phyloP scores from a whole-genome alignment of 2,888 invertebrate species.

The Eristalis tenax region DNA sequence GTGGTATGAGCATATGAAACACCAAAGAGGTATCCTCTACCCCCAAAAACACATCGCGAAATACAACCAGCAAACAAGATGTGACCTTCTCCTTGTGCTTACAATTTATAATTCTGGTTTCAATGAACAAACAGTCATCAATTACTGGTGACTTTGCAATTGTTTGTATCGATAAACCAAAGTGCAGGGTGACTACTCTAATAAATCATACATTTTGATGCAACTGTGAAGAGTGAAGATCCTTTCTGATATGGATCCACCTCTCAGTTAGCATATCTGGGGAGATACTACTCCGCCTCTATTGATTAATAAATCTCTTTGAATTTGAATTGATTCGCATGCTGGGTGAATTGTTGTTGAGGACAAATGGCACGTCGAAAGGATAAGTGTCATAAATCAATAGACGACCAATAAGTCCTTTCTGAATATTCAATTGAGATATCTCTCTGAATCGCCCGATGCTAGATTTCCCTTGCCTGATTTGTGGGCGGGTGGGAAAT shows the following conservation, averaged over 20 bases:
- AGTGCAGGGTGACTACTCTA: conserved; percentile 23
- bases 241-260: conserved; percentile 9
- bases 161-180: conserved; percentile 55
- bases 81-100: neutral
- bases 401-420: conserved; percentile 80
- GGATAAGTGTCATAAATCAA: conserved; percentile 80
- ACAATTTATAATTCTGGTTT: conserved; percentile 3
- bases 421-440: conserved; percentile 70
- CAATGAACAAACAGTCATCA: conserved; percentile 30
- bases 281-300: neutral
- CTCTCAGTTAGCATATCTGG: neutral
- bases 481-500: neutral
- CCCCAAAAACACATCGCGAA: neutral
- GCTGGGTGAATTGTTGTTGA: conserved; percentile 24
- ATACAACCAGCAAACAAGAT: neutral
- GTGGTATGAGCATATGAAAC: conserved; percentile 42
- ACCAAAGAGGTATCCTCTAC: neutral
- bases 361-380: conserved; percentile 51
- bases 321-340: conserved; percentile 54
- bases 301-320: conserved; percentile 63
- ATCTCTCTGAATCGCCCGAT: conserved; percentile 20
- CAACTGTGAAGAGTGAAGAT: neutral
- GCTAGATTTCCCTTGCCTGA: neutral
- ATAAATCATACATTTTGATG: conserved; percentile 58
- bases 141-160: conserved; percentile 43